A percentile compares a stretch with the other conserved stretches of the same genome.
Conservation (phyloP, 2,797 vertebrate genomes). For the Typhlichthys subterraneus region DNA sequence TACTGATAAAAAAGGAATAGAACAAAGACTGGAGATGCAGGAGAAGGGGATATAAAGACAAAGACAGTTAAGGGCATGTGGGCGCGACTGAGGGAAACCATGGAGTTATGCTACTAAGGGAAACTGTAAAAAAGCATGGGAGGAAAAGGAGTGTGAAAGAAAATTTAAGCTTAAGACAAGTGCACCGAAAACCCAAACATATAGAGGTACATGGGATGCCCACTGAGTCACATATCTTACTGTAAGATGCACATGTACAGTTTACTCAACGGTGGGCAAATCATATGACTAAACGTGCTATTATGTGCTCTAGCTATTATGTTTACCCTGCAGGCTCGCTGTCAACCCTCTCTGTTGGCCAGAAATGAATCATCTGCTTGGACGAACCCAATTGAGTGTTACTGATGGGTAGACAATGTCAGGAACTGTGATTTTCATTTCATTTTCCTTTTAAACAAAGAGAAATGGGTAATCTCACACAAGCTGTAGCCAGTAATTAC, state of each 20-base stretch:
- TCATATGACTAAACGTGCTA: slow-evolving; percentile 18
- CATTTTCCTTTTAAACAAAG: slow-evolving; percentile 22
- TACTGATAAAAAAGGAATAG: slow-evolving; percentile 19
- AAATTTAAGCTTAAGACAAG: not conserved
- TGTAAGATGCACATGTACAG: slow-evolving; percentile 2
- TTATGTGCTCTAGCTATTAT: slow-evolving; percentile 3
- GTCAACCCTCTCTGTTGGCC: slow-evolving; percentile 9
- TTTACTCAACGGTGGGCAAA: slow-evolving; percentile 15
- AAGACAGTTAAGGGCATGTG: too few relatives aligned
- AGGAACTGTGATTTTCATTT: not conserved
- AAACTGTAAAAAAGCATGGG: not conserved
- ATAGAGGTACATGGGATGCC: too few relatives aligned
- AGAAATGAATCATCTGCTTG: slow-evolving; percentile 7
- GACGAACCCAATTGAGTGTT: slow-evolving; percentile 13
- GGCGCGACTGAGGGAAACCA: too few relatives aligned
- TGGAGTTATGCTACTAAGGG: not conserved
- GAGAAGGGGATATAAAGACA: slow-evolving; percentile 16
- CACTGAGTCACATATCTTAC: not conserved
- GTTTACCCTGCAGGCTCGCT: too few relatives aligned
- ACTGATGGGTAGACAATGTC: not conserved
- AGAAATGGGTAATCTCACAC: slow-evolving; percentile 45
- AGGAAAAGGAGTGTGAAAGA: not conserved
- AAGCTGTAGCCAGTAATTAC: slow-evolving; percentile 63
- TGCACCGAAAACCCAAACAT: not conserved
- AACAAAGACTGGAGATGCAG: slow-evolving; percentile 32